These are phyloP conservation scores for Xestobium rufovillosum DNA, from an alignment of 2,888 invertebrate species.

Conservation along the genomic window DNA sequence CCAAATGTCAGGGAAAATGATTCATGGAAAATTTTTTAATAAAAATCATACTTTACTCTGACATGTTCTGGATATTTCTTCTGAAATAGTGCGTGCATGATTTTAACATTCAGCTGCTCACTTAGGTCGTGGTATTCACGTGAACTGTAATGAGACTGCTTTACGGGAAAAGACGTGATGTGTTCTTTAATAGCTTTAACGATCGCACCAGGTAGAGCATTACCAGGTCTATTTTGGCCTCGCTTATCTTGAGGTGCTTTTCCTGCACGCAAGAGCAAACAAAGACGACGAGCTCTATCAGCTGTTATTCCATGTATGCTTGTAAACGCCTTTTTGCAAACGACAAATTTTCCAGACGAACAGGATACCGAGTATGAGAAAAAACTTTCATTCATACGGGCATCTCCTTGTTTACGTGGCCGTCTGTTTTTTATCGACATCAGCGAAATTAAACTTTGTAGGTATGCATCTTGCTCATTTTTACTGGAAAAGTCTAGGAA, in stretches of 20 bases:
- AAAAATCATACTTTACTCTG: conserved; percentile 14
- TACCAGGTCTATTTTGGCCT: not conserved
- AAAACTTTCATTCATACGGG: not conserved
- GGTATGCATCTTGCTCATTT: conserved; percentile 6
- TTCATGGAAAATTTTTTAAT: conserved; percentile 11
- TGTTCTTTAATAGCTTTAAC: conserved; percentile 7
- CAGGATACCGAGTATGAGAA: conserved; percentile 3
- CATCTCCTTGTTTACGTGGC: not conserved
- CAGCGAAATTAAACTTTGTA: conserved; percentile 1
- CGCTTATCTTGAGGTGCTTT: conserved; percentile 3
- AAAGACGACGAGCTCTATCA: conserved; percentile 6
- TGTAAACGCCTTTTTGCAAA: conserved; percentile 2
- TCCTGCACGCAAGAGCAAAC: conserved; percentile 3
- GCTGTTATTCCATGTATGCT: conserved; percentile 2
- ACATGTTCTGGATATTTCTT: conserved; percentile 2
- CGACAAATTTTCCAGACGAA: conserved; percentile 1
- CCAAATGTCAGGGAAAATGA: conserved; percentile 9
- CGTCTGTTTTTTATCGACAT: not conserved
- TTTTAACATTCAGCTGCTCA: conserved; percentile 8
- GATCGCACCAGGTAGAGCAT: not conserved
- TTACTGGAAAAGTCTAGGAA: not conserved
- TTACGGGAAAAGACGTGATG: conserved; percentile 5
- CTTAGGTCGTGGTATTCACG: not conserved
- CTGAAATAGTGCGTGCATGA: conserved; percentile 9
- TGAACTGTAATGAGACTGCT: conserved; percentile 2